These are phyloP conservation scores for Papilio protenor DNA, from an alignment of 2,888 invertebrate genomes.

Conservation along the genomic window DNA sequence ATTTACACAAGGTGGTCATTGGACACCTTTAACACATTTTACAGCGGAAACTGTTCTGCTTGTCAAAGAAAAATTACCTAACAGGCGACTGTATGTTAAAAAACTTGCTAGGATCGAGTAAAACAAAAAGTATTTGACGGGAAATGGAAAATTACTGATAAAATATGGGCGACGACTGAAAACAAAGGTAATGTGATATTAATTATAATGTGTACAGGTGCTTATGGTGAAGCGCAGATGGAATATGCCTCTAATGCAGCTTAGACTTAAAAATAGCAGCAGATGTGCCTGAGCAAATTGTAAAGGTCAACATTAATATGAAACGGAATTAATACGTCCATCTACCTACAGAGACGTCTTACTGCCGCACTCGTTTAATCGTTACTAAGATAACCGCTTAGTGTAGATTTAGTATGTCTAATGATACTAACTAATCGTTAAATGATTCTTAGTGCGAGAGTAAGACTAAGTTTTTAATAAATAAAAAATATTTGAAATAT, in stretches of 20 bases:
- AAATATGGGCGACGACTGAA: slow-evolving; percentile 46
- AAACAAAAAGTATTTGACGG: not conserved
- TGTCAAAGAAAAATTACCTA: slow-evolving; percentile 13
- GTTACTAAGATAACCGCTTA: not conserved
- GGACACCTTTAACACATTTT: not conserved
- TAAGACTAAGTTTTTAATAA: too few relatives aligned
- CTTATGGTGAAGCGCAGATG: slow-evolving; percentile 36
- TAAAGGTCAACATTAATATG: slow-evolving; percentile 51
- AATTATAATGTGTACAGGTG: slow-evolving; percentile 45
- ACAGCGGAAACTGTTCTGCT: slow-evolving; percentile 14
- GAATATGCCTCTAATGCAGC: slow-evolving; percentile 50
- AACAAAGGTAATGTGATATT: slow-evolving; percentile 45
- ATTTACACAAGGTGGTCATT: slow-evolving; percentile 22
- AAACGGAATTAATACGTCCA: slow-evolving; percentile 40
- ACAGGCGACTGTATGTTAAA: not conserved
- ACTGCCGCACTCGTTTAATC: not conserved
- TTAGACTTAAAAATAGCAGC: slow-evolving; percentile 55
- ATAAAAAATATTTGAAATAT: too few relatives aligned
- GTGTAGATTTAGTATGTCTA: not conserved
- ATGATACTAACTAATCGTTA: too few relatives aligned
- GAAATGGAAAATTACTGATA: slow-evolving; percentile 48
- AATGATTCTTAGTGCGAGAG: too few relatives aligned
- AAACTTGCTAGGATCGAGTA: not conserved
- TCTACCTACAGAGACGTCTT: not conserved
- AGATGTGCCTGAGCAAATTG: slow-evolving; percentile 48